phyloP scores from a whole-genome alignment of 2,888 invertebrate genomes.

The Diachrysia chrysitis region DNA sequence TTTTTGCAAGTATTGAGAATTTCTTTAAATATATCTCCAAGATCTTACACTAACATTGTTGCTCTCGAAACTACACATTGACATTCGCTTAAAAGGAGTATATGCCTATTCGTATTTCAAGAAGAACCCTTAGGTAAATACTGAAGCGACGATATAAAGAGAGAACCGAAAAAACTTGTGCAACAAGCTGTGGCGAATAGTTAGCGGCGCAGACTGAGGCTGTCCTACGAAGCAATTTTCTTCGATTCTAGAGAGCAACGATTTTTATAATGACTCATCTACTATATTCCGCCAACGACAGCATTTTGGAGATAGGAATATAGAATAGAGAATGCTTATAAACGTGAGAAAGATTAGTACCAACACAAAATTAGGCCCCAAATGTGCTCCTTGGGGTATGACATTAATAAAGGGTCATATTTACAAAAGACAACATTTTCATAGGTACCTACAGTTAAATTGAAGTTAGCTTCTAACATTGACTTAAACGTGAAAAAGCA shows the following conservation, averaged over 20 bases:
- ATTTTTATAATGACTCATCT: slow-evolving; percentile 1
- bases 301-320: background rate
- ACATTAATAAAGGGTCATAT: background rate
- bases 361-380: background rate
- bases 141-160: background rate
- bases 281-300: background rate
- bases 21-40: no score
- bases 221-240: background rate
- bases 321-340: no score
- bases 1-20: no score
- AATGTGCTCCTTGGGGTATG: background rate
- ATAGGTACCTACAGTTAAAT: background rate
- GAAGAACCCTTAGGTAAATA: background rate
- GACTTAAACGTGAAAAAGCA: background rate
- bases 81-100: background rate
- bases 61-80: background rate
- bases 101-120: background rate
- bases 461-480: background rate
- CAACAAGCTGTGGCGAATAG: background rate
- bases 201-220: background rate
- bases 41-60: no score
- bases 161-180: background rate
- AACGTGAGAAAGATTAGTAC: background rate
- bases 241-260: slow-evolving; percentile 1
- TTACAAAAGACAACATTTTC: background rate